Base-by-base conservation (phyloP, 2,113 vertebrate genomes). In the Cacatua alba region DNA sequence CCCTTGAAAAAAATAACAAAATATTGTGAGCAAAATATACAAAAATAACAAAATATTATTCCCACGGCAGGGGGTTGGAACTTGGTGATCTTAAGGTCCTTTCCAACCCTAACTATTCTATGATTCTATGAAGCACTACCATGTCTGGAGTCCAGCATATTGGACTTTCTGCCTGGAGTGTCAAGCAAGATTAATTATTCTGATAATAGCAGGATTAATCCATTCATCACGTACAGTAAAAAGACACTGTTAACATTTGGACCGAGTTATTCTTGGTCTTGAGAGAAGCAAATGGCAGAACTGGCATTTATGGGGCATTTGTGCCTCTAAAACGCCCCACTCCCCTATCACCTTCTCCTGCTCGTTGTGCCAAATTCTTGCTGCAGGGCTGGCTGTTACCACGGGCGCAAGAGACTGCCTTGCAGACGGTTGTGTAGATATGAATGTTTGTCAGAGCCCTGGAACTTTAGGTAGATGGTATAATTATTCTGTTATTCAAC, bases 131-230 rank as follows among this genome's bases (percentile, higher is more conserved):
- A 82, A 91, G 62, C 51, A 57, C 44, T 80, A 31, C 60, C 31
- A 51, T 69, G 52, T 62, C 65, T 85, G 86, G 90, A 92, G 86
- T 49, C 48, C 48, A 81, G 70, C n/a, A 33, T 82, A 82, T n/a
- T 92, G 86, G 57, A 89, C 84, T 94, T 84, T 94, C 82, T 94
- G 44, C 86, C 57, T 64, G 26, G 69, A 88, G 59, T 71, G 74
- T 53, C 81, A 82, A 92, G 57, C 14, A 82, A 91, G 91, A 94
- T 82, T 74, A 96, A 97, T 94, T 88, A 87, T 94, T 92, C 70
- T 89, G 96, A 80, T 94, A 95, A 53, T 24, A 89, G 28, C 24
- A 74, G 67, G 48, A 76, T 93, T 86, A 79, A 69, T 81, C 62
- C 49, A 64, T 93, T 93, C 75, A 79, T 87, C 91, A 72, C 29